phyloP scores from a whole-genome alignment of 2,113 vertebrate species.

The Passer domesticus region DNA sequence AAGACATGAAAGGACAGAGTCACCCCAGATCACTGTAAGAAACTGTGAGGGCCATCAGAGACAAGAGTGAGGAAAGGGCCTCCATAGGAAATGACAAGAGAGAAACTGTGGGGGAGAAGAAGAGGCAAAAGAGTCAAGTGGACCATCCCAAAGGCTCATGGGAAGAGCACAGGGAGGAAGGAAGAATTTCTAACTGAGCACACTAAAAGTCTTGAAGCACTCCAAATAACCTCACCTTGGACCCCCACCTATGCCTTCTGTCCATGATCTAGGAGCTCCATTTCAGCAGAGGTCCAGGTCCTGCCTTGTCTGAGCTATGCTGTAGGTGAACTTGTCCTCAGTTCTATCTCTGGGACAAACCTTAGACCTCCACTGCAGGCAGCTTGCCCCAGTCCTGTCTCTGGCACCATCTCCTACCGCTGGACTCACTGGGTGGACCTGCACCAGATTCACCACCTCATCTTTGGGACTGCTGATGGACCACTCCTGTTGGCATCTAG shows the following conservation, averaged over 20 bases:
- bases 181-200: not conserved
- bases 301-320: not conserved
- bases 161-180: not conserved
- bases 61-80: not conserved
- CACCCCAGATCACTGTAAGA: not conserved
- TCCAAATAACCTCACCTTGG: not conserved
- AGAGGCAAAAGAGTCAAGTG: not conserved
- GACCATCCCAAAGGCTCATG: not conserved
- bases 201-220: not conserved
- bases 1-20: not conserved
- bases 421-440: not conserved
- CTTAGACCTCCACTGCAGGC: not conserved
- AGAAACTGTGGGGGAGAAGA: not conserved
- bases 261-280: not conserved
- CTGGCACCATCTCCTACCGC: not conserved
- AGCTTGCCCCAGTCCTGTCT: not conserved
- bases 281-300: not conserved
- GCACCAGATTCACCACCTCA: not conserved
- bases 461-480: not conserved
- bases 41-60: not conserved
- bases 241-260: fast-evolving
- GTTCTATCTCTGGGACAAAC: not conserved
- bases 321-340: not conserved
- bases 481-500: not conserved
- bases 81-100: not conserved